These are phyloP conservation scores for Smittia aterrima DNA, from an alignment of 2,888 invertebrate genomes.

Conservation along the genomic window DNA sequence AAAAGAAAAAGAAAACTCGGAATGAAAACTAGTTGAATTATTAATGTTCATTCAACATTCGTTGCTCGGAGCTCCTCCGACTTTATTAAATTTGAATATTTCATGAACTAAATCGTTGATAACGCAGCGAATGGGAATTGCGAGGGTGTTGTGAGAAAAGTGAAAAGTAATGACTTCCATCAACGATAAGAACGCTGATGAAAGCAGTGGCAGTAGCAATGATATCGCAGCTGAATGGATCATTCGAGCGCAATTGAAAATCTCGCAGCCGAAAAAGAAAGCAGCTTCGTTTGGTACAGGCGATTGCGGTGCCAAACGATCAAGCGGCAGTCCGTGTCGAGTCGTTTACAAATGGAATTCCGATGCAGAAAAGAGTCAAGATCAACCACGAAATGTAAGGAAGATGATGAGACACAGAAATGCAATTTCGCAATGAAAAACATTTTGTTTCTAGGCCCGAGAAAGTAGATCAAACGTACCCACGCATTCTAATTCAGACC, in stretches of 20 bases:
- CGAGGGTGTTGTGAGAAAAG: neutral
- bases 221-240: slow-evolving; percentile 63
- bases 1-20: slow-evolving; percentile 7
- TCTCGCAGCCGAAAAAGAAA: slow-evolving; percentile 54
- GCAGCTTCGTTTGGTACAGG: neutral
- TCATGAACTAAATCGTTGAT: neutral
- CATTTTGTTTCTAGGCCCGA: slow-evolving; percentile 17
- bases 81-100: slow-evolving; percentile 15
- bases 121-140: neutral
- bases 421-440: neutral
- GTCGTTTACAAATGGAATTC: slow-evolving; percentile 56
- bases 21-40: slow-evolving; percentile 1
- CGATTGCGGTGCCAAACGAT: slow-evolving; percentile 15
- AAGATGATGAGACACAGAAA: slow-evolving; percentile 17
- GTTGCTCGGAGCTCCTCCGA: neutral
- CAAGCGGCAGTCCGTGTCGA: slow-evolving; percentile 49
- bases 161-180: slow-evolving; percentile 22
- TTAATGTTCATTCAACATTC: neutral
- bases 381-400: slow-evolving; percentile 6
- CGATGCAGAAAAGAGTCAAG: slow-evolving; percentile 49
- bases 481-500: neutral
- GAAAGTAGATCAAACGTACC: slow-evolving; percentile 22
- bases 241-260: slow-evolving; percentile 66
- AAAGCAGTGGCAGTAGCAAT: slow-evolving; percentile 42
- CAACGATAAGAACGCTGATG: slow-evolving; percentile 13